Evolutionary conservation across 2,888 invertebrate species (phyloP).

Genomic region (Argyra leucocephala): DNA sequence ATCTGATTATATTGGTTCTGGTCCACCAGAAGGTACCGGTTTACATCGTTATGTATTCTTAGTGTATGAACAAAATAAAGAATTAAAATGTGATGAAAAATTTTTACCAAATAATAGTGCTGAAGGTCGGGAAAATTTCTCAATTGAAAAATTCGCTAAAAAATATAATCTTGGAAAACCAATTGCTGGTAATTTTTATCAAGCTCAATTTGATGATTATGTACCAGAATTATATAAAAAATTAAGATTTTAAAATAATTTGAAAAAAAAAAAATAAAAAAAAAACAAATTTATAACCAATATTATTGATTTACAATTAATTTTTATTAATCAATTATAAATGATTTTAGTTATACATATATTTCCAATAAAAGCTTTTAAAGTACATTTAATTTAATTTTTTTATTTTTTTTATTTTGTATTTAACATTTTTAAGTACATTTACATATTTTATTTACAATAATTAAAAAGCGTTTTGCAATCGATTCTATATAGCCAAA

Average conservation of each 20-base stretch:
- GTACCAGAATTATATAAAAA: slow-evolving; percentile 80
- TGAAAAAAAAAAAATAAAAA: too few relatives aligned
- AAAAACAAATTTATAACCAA: too few relatives aligned
- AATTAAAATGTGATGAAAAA: slow-evolving; percentile 51
- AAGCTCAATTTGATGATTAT: slow-evolving; percentile 80
- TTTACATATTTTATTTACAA: too few relatives aligned
- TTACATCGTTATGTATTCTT: slow-evolving; percentile 72
- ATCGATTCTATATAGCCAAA: too few relatives aligned
- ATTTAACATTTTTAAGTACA: too few relatives aligned
- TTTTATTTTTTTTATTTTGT: too few relatives aligned
- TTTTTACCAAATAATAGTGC: slow-evolving; percentile 37
- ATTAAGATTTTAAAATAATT: too few relatives aligned
- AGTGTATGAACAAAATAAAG: slow-evolving; percentile 60
- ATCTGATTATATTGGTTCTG: slow-evolving; percentile 72
- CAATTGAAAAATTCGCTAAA: slow-evolving; percentile 61
- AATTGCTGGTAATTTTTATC: slow-evolving; percentile 78
- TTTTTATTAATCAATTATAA: too few relatives aligned
- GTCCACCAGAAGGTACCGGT: slow-evolving; percentile 68
- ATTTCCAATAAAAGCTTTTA: too few relatives aligned
- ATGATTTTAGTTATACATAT: too few relatives aligned
- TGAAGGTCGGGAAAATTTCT: slow-evolving; percentile 51
- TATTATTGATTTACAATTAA: too few relatives aligned
- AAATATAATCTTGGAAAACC: slow-evolving; percentile 71
- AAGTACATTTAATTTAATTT: slow-evolving; percentile 19
- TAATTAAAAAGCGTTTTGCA: too few relatives aligned